Percentiles rank a stretch among this genome's conserved stretches.
phyloP scores from a whole-genome alignment of 2,888 invertebrate species.

The Lordiphosa andalusiaca region DNA sequence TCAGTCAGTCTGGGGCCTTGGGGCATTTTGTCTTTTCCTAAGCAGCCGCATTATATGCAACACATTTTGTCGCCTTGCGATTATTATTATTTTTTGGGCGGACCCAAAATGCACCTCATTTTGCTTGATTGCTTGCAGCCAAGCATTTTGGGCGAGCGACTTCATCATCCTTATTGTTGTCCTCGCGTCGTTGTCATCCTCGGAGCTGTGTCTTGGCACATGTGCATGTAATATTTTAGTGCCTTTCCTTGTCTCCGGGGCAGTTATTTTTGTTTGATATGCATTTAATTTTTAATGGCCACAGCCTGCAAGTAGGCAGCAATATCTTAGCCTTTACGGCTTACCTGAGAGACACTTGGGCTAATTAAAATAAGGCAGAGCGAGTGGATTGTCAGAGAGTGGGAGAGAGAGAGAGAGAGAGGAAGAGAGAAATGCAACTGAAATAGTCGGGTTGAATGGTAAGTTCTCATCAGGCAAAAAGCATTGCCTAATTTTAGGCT shows the following conservation, averaged over 20 bases:
- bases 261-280: conserved; percentile 50
- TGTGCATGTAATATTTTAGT: conserved; percentile 69
- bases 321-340: conserved; percentile 52
- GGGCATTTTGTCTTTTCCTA: conserved; percentile 40
- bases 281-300: conserved; percentile 65
- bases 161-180: conserved; percentile 27
- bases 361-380: conserved; percentile 55
- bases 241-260: conserved; percentile 38
- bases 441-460: not conserved
- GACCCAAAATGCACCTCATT: conserved; percentile 56
- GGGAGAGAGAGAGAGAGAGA: not conserved
- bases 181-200: conserved; percentile 14
- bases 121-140: conserved; percentile 56
- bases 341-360: conserved; percentile 34
- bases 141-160: conserved; percentile 20
- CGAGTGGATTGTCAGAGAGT: not conserved
- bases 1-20: conserved; percentile 27
- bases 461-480: not conserved
- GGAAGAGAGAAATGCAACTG: not conserved
- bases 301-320: conserved; percentile 58
- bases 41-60: conserved; percentile 66
- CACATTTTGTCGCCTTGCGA: conserved; percentile 69
- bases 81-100: conserved; percentile 51
- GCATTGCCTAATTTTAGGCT: too few relatives aligned
- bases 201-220: conserved; percentile 42